These are phyloP conservation scores for Psammodynastes pulverulentus DNA, from an alignment of 2,113 vertebrate genomes.

Conservation along the genomic window DNA sequence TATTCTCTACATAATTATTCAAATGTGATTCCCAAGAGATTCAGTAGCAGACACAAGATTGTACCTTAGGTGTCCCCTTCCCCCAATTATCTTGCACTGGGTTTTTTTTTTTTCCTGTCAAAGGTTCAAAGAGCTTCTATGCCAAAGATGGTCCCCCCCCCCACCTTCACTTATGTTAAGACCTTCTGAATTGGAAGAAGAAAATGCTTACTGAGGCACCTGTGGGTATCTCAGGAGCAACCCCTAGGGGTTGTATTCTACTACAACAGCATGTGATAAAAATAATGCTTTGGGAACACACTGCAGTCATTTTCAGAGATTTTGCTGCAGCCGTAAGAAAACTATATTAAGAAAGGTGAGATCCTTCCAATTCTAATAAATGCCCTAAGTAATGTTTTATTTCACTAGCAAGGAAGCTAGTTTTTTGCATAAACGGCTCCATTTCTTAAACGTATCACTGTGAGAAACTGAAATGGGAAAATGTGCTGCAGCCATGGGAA, in stretches of 20 bases:
- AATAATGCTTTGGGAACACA: slow-evolving; percentile 4
- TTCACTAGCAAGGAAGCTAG: not conserved
- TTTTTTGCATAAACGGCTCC: not conserved
- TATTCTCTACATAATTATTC: not conserved
- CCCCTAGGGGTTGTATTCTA: not conserved
- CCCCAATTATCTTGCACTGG: not conserved
- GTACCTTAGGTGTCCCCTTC: not conserved
- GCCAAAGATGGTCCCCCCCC: too few species aligned
- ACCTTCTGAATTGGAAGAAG: not conserved
- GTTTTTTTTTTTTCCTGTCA: not conserved
- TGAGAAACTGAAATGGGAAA: not conserved
- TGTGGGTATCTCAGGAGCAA: slow-evolving; percentile 4
- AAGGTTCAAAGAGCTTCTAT: not conserved
- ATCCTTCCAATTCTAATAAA: not conserved
- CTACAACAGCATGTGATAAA: not conserved
- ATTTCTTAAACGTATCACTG: not conserved
- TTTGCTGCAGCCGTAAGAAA: slow-evolving; percentile 18
- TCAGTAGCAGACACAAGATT: not conserved
- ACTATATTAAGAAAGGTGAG: slow-evolving; percentile 11
- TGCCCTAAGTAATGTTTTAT: not conserved
- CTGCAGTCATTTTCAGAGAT: slow-evolving; percentile 24
- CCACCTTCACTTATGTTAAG: not conserved
- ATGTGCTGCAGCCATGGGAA: not conserved
- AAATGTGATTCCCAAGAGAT: not conserved
- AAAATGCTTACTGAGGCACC: not conserved